phyloP scores from a whole-genome alignment of 2,888 invertebrate genomes.

The Caenorhabditis macrosperma region DNA sequence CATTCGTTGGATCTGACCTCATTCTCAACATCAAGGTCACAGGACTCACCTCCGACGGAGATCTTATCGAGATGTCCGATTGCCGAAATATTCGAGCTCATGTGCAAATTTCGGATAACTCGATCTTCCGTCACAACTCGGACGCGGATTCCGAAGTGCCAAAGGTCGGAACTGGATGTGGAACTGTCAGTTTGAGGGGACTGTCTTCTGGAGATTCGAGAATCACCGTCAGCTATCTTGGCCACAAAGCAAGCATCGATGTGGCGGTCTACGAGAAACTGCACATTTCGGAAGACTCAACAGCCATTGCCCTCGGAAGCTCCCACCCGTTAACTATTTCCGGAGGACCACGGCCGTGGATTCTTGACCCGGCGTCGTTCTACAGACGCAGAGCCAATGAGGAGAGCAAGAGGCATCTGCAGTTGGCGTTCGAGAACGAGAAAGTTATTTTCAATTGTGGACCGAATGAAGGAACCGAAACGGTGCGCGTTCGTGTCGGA shows the following conservation, averaged over 20 bases:
- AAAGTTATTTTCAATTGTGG: slow-evolving; percentile 43
- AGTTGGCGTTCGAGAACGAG: slow-evolving; percentile 40
- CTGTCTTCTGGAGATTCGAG: slow-evolving; percentile 65
- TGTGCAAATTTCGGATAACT: slow-evolving; percentile 58
- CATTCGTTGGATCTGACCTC: slow-evolving; percentile 67
- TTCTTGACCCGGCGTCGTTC: slow-evolving; percentile 66
- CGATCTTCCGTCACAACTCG: slow-evolving; percentile 54
- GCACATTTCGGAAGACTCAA: slow-evolving; percentile 44
- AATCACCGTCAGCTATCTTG: slow-evolving; percentile 48
- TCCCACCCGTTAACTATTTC: slow-evolving; percentile 46
- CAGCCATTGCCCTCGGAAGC: slow-evolving; percentile 67
- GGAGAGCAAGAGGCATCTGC: background rate
- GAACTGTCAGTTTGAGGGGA: slow-evolving; percentile 66
- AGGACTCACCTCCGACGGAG: slow-evolving; percentile 55
- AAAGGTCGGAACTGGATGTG: slow-evolving; percentile 70
- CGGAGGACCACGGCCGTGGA: slow-evolving; percentile 76
- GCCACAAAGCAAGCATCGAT: slow-evolving; percentile 63
- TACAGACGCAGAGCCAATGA: slow-evolving; percentile 48
- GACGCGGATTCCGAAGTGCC: slow-evolving; percentile 48
- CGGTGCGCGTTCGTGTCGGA: slow-evolving; percentile 64
- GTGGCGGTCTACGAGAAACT: slow-evolving; percentile 69
- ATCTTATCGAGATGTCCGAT: slow-evolving; percentile 66
- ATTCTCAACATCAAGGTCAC: slow-evolving; percentile 68
- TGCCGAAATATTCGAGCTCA: slow-evolving; percentile 63
- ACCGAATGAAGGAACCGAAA: slow-evolving; percentile 24